A percentile compares a stretch with the other conserved stretches of the same genome.
Evolutionary conservation across 2,113 vertebrate species (phyloP).

Genomic region (Benitochromis conjunctus): DNA sequence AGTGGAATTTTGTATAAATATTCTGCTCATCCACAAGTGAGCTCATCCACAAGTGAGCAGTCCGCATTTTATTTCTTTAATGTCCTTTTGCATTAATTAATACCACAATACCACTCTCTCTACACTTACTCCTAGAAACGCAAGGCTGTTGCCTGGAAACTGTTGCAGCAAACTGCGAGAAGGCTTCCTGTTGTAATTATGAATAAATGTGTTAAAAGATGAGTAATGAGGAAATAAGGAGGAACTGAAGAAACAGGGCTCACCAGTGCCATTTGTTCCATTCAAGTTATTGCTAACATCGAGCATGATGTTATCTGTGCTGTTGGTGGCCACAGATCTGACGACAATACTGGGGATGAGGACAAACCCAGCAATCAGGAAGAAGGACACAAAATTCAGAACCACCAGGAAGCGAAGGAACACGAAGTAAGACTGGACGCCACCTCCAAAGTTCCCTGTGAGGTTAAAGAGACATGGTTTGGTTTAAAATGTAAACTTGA

Average conservation of each 20-base stretch:
- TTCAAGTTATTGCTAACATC: background rate
- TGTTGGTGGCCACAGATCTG: constrained; percentile 19
- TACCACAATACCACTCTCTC: background rate
- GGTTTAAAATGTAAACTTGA: background rate
- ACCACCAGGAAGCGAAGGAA: constrained; percentile 84
- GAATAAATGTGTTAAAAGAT: background rate
- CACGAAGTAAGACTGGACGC: constrained; percentile 83
- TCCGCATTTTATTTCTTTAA: background rate
- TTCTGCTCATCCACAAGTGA: background rate
- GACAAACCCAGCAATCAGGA: constrained; percentile 75
- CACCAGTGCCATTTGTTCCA: background rate
- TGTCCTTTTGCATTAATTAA: too few species aligned
- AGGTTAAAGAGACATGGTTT: background rate
- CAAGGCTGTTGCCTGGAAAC: constrained; percentile 35
- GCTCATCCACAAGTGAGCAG: background rate
- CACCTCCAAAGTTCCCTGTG: constrained; percentile 85
- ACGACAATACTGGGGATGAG: constrained; percentile 74
- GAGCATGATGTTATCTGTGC: constrained; percentile 30
- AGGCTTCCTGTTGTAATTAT: background rate
- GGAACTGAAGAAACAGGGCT: background rate
- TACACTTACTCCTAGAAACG: background rate
- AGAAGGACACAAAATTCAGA: constrained; percentile 79
- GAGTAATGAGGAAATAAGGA: background rate
- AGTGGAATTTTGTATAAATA: background rate
- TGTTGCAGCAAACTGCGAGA: background rate